Base-by-base conservation (phyloP, 2,113 vertebrate genomes). In the Asarcornis scutulata region DNA sequence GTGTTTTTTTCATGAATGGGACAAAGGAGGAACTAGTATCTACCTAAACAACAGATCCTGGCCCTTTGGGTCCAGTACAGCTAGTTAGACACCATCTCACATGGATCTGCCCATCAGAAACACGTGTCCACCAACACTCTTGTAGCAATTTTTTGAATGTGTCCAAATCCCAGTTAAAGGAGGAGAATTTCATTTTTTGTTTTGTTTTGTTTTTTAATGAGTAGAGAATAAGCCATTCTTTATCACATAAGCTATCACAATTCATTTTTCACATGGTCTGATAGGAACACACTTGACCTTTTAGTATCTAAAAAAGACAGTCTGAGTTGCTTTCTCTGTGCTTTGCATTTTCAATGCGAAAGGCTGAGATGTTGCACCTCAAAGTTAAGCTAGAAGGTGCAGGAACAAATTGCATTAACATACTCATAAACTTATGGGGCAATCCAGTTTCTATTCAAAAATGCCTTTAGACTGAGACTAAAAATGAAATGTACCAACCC, bases 381-480 rank as follows among this genome's bases (percentile, higher is more conserved):
- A 22, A 60, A 89, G 21, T 72, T 83, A 58, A 83, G 40, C 36
- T 79, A 63, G 71, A 88, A 84, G 63, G 25, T 73, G 52, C 36
- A 77, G 85, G 75, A 67, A 85, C 82, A 36, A 86, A 71, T 68
- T 78, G 16, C 13, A 66, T 53, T 88, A 69, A 71, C 62, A 46
- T 38, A 64, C 7, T 8, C 23, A 59, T 58, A 78, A 93, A 36
- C 21, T 20, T 71, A 88, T 56, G 17, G 76, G 32, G 52, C 83
- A 93, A 91, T 91, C 86, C 52, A 68, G 36, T 50, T 95, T 94
- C 72, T 89, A n/a, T 87, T 83, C 83, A 64, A 81, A 95, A 95
- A 83, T 56, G 13, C 5, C 44, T 95, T 94, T 83, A 64, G 56
- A 38, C 29, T 81, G 85, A 88, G 46, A 90, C 89, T 83, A 34